A percentile compares a stretch with the other conserved stretches of the same genome.
These are phyloP conservation scores for Athetis lepigone DNA, from an alignment of 2,888 invertebrate species.

Conservation along the genomic window DNA sequence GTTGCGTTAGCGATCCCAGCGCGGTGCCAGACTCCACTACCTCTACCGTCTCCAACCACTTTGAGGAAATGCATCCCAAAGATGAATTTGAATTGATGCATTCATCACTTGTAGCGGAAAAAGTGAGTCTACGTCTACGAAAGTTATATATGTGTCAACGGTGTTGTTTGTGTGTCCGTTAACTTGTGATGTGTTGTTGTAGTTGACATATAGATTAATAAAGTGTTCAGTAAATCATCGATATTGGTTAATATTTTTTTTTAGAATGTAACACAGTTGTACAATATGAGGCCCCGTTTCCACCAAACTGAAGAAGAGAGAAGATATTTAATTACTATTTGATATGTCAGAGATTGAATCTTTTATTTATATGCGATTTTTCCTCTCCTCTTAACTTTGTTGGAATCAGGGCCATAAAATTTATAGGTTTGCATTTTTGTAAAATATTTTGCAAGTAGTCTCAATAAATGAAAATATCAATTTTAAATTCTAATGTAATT, in stretches of 20 bases:
- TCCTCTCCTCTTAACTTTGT: neutral
- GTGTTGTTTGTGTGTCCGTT: slow-evolving; percentile 45
- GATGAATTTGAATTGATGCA: slow-evolving; percentile 92
- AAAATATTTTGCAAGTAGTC: neutral
- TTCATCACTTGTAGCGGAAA: slow-evolving; percentile 81
- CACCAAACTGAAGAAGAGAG: neutral
- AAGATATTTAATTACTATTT: too few relatives aligned
- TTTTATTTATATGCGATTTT: too few relatives aligned
- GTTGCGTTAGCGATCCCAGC: slow-evolving; percentile 89
- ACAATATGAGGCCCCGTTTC: neutral
- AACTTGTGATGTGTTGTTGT: slow-evolving; percentile 36
- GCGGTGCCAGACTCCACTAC: slow-evolving; percentile 82
- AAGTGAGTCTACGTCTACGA: slow-evolving; percentile 82
- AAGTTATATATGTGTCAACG: slow-evolving; percentile 47
- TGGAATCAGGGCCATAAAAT: neutral
- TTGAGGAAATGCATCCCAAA: slow-evolving; percentile 95
- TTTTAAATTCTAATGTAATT: neutral
- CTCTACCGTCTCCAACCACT: slow-evolving; percentile 91
- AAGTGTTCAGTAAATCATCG: slow-evolving; percentile 13
- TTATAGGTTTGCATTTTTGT: neutral
- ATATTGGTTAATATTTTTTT: slow-evolving; percentile 18
- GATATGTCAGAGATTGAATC: too few relatives aligned
- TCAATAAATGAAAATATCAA: neutral
- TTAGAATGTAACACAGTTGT: neutral
- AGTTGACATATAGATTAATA: slow-evolving; percentile 29